These are phyloP conservation scores for Electrophaes corylata DNA, from an alignment of 2,888 invertebrate species.

Conservation along the genomic window DNA sequence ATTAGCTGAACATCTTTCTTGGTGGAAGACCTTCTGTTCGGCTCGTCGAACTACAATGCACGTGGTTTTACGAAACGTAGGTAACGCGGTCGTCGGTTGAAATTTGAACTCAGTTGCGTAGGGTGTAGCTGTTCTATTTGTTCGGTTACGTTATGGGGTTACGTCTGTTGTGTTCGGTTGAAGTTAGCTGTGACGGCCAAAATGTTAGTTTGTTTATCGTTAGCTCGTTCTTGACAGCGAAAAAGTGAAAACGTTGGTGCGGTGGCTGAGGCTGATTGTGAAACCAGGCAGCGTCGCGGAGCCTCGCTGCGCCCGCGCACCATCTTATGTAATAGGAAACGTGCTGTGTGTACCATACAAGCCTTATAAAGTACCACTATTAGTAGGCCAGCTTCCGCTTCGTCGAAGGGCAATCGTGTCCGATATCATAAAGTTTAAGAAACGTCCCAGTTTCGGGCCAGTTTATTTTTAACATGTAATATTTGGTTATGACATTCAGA, in stretches of 20 bases:
- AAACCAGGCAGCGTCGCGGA: conserved; percentile 71
- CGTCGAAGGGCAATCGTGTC: conserved; percentile 31
- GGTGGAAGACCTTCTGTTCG: conserved; percentile 65
- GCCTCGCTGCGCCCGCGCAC: conserved; percentile 56
- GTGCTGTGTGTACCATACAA: conserved; percentile 49
- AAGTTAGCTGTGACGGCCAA: conserved; percentile 76
- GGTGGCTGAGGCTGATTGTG: conserved; percentile 75
- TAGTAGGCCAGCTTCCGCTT: conserved; percentile 39
- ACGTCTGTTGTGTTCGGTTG: conserved; percentile 46
- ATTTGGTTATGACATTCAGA: conserved; percentile 27
- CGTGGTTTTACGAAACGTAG: conserved; percentile 55
- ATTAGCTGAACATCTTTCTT: conserved; percentile 34
- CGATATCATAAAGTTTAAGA: conserved; percentile 31
- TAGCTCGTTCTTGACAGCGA: conserved; percentile 83
- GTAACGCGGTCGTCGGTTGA: conserved; percentile 49
- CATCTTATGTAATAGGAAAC: conserved; percentile 71
- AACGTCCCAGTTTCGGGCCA: conserved; percentile 27
- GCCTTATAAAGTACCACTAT: conserved; percentile 42
- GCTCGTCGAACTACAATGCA: conserved; percentile 57
- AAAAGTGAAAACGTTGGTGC: conserved; percentile 82
- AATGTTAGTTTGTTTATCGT: conserved; percentile 83
- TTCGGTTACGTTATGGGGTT: conserved; percentile 47
- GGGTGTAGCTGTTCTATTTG: conserved; percentile 53
- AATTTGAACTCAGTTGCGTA: conserved; percentile 61
- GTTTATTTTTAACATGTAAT: conserved; percentile 15